Percentiles rank a stretch among this genome's conserved stretches.
These are phyloP conservation scores for Ditula angustiorana DNA, from an alignment of 2,888 invertebrate genomes.

Conservation along the genomic window DNA sequence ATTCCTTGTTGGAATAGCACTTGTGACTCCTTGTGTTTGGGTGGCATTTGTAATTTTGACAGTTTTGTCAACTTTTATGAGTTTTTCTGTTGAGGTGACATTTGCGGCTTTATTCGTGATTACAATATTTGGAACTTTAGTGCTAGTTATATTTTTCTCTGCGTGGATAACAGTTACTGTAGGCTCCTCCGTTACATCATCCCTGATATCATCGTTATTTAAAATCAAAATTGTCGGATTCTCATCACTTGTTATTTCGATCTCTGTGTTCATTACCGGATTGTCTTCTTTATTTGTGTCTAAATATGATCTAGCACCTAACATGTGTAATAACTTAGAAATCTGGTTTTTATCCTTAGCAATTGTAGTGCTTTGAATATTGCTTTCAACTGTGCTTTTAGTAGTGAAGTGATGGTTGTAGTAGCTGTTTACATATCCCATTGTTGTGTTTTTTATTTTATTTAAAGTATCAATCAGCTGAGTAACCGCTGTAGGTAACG, in stretches of 20 bases:
- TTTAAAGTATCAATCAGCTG: not conserved
- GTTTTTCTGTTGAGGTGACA: not conserved
- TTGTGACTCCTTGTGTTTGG: not conserved
- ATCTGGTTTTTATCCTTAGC: not conserved
- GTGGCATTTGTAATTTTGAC: not conserved
- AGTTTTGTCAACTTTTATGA: not conserved
- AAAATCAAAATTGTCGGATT: constrained; percentile 53
- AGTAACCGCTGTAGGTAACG: not conserved
- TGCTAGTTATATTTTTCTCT: not conserved
- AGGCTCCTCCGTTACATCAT: not conserved
- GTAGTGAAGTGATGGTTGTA: not conserved
- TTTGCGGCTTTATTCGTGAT: not conserved
- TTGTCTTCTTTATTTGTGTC: constrained; percentile 10
- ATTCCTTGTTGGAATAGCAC: not conserved
- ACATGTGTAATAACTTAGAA: not conserved
- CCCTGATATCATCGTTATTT: constrained; percentile 45
- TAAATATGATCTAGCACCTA: not conserved
- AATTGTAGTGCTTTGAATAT: not conserved
- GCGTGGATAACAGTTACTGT: not conserved
- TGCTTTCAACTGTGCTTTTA: not conserved
- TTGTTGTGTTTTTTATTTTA: not conserved
- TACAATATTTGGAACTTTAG: not conserved
- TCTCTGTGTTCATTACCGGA: constrained; percentile 5
- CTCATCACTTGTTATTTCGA: not conserved
- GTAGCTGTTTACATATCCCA: not conserved